phyloP scores from a whole-genome alignment of 2,797 vertebrate genomes.

The Squalus acanthias region DNA sequence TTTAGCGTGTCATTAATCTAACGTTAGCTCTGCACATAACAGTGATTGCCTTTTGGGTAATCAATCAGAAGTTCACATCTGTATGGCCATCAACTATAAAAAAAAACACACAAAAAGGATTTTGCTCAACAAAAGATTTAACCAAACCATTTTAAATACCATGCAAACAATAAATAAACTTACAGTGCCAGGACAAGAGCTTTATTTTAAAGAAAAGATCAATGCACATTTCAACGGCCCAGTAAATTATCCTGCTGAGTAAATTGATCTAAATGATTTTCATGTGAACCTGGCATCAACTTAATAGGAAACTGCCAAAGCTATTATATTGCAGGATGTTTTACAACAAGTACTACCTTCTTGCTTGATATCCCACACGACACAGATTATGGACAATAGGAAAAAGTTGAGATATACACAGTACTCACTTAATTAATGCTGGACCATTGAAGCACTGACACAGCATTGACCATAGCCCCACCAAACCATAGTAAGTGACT shows the following conservation, averaged over 20 bases:
- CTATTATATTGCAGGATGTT: background rate
- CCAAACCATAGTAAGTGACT: background rate
- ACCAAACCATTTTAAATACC: background rate
- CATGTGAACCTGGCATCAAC: background rate
- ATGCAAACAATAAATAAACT: background rate
- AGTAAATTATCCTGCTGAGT: background rate
- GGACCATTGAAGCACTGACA: background rate
- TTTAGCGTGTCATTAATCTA: background rate
- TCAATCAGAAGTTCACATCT: background rate
- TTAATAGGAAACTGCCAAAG: background rate
- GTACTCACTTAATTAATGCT: background rate
- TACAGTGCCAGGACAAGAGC: background rate
- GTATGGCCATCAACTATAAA: background rate
- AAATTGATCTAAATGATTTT: background rate
- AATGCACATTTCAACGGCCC: background rate
- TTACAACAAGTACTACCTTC: background rate
- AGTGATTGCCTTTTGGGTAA: background rate
- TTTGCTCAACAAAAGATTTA: background rate
- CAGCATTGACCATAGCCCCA: background rate
- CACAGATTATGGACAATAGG: background rate
- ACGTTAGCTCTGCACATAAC: background rate
- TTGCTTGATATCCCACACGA: background rate
- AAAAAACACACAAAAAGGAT: background rate
- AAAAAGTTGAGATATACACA: background rate
- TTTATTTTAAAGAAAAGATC: background rate